Evolutionary conservation across 2,888 invertebrate genomes (phyloP).

Genomic region (Tanaodytes sp.): DNA sequence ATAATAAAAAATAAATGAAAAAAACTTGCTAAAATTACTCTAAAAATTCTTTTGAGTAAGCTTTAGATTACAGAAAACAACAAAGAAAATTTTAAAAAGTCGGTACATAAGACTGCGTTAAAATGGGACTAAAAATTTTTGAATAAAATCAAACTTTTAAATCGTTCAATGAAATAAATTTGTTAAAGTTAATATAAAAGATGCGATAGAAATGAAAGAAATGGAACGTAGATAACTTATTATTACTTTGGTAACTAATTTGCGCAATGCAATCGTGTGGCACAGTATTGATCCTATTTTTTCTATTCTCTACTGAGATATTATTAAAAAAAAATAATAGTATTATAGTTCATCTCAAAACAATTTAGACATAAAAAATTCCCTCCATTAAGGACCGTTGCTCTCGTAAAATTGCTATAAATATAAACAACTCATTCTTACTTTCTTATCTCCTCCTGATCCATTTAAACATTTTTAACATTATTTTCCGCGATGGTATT

Average conservation of each 20-base stretch:
- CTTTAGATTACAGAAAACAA: too few relatives aligned
- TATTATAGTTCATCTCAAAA: conserved; percentile 11
- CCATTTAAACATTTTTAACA: conserved; percentile 56
- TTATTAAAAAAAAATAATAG: conserved; percentile 17
- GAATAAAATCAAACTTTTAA: too few relatives aligned
- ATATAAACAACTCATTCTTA: conserved; percentile 65
- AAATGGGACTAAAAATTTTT: background rate
- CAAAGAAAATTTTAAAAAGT: background rate
- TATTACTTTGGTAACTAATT: conserved; percentile 37
- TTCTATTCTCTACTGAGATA: conserved; percentile 38
- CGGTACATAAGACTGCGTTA: background rate
- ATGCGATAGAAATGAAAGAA: conserved; percentile 15
- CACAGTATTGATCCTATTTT: conserved; percentile 38
- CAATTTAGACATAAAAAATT: conserved; percentile 28
- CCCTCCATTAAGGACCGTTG: conserved; percentile 13
- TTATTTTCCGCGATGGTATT: conserved; percentile 35
- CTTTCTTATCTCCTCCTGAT: conserved; percentile 33
- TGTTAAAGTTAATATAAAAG: conserved; percentile 6
- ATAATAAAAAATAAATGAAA: too few relatives aligned
- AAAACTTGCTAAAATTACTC: too few relatives aligned
- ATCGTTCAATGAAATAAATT: background rate
- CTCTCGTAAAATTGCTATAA: conserved; percentile 55
- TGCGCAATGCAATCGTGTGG: conserved; percentile 32
- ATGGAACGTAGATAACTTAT: conserved; percentile 5
- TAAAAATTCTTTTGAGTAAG: too few relatives aligned